Evolutionary conservation across 2,888 invertebrate genomes (phyloP).

Genomic region (Euplagia quadripunctaria): DNA sequence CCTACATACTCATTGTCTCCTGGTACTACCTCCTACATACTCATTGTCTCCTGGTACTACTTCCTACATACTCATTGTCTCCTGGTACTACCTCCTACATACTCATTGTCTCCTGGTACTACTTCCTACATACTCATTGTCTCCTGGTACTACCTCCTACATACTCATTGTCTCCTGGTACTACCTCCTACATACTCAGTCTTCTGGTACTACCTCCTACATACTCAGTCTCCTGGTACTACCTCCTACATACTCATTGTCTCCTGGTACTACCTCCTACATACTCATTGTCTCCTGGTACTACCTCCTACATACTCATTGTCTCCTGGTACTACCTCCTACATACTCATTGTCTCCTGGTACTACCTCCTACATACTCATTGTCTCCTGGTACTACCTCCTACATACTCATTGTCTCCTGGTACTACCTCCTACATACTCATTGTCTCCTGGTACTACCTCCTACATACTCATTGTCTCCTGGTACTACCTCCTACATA

Average conservation of each 20-base stretch:
- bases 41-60: slow-evolving; percentile 3
- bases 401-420: too few species aligned
- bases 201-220: slow-evolving; percentile 60
- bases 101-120: slow-evolving; percentile 3
- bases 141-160: slow-evolving; percentile 4
- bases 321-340: slow-evolving; percentile 63
- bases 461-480: background rate
- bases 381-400: slow-evolving; percentile 66
- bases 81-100: too few species aligned
- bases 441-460: too few species aligned
- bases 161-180: slow-evolving; percentile 2
- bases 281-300: too few species aligned
- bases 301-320: background rate
- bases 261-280: slow-evolving; percentile 60
- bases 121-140: too few species aligned
- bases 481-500: slow-evolving; percentile 57
- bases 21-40: too few species aligned
- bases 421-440: slow-evolving; percentile 56
- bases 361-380: slow-evolving; percentile 37
- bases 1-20: background rate
- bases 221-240: slow-evolving; percentile 68
- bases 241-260: background rate
- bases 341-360: too few species aligned
- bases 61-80: too few species aligned
- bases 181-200: background rate